A percentile compares a stretch with the other conserved stretches of the same genome.
phyloP scores from a whole-genome alignment of 2,797 vertebrate genomes.

The Vespertilio murinus region DNA sequence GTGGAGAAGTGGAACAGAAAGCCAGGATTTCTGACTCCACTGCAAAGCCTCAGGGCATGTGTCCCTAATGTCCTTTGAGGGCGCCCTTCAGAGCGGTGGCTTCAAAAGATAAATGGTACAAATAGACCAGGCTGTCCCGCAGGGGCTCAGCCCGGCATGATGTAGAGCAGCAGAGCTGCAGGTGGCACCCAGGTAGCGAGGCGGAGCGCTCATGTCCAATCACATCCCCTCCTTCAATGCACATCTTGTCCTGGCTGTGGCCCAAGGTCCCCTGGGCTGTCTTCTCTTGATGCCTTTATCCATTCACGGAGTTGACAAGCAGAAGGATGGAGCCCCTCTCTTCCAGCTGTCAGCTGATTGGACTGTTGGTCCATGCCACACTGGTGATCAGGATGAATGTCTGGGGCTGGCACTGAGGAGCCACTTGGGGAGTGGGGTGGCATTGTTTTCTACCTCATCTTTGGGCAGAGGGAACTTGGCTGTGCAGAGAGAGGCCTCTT shows the following conservation, averaged over 20 bases:
- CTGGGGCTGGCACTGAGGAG: neutral
- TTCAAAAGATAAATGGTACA: neutral
- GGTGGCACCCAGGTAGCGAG: neutral
- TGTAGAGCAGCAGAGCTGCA: neutral
- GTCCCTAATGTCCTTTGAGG: neutral
- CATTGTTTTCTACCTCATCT: neutral
- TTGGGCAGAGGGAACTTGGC: neutral
- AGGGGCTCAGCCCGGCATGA: neutral
- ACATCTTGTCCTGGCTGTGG: neutral
- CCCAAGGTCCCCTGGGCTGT: neutral
- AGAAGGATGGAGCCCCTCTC: neutral
- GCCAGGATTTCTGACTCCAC: neutral
- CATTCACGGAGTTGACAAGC: neutral
- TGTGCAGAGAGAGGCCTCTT: neutral
- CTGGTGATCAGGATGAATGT: neutral
- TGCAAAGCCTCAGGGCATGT: neutral
- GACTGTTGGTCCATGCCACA: neutral
- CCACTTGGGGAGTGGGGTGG: neutral
- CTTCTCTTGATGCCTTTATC: constrained; percentile 38
- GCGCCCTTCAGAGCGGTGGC: neutral
- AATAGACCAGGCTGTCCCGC: neutral
- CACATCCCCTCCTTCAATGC: neutral
- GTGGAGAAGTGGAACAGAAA: neutral
- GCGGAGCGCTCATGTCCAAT: neutral
- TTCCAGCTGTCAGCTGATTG: neutral